These are phyloP conservation scores for Cerastoderma edule DNA, from an alignment of 2,888 invertebrate species.

Conservation along the genomic window DNA sequence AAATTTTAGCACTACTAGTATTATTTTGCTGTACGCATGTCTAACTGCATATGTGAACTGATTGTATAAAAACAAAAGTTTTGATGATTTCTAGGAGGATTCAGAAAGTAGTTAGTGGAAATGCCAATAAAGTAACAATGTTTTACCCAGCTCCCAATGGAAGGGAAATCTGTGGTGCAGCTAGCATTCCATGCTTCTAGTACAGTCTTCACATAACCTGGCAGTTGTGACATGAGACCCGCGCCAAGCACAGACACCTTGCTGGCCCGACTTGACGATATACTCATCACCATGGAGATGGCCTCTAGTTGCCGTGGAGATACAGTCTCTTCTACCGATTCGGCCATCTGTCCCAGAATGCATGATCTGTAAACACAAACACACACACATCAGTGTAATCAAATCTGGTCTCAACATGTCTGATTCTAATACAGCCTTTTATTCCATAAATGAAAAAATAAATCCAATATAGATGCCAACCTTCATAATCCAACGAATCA, in stretches of 20 bases:
- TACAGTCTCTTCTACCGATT: slow-evolving; percentile 64
- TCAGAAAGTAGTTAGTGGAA: too few species aligned
- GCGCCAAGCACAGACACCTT: slow-evolving; percentile 84
- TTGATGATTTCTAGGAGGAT: too few species aligned
- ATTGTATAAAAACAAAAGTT: too few species aligned
- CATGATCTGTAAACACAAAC: slow-evolving; percentile 67
- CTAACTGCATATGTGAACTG: too few species aligned
- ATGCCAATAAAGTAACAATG: slow-evolving; percentile 81
- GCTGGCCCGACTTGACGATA: slow-evolving; percentile 83
- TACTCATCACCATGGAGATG: slow-evolving; percentile 84
- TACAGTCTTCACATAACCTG: slow-evolving; percentile 85
- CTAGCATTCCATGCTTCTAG: slow-evolving; percentile 87
- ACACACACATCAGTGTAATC: background rate
- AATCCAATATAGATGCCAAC: too few species aligned
- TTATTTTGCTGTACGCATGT: too few species aligned
- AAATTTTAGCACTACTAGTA: too few species aligned
- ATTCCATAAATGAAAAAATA: too few species aligned
- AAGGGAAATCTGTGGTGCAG: slow-evolving; percentile 86
- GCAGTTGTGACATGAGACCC: slow-evolving; percentile 86
- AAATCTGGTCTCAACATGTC: too few species aligned
- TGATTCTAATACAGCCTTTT: too few species aligned
- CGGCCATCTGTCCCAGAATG: slow-evolving; percentile 69
- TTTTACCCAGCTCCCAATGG: slow-evolving; percentile 85
- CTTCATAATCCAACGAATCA: too few species aligned
- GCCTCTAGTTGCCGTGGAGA: slow-evolving; percentile 79